Evolutionary conservation across 2,888 invertebrate species (phyloP).

Genomic region (Bruchidius siliquastri): DNA sequence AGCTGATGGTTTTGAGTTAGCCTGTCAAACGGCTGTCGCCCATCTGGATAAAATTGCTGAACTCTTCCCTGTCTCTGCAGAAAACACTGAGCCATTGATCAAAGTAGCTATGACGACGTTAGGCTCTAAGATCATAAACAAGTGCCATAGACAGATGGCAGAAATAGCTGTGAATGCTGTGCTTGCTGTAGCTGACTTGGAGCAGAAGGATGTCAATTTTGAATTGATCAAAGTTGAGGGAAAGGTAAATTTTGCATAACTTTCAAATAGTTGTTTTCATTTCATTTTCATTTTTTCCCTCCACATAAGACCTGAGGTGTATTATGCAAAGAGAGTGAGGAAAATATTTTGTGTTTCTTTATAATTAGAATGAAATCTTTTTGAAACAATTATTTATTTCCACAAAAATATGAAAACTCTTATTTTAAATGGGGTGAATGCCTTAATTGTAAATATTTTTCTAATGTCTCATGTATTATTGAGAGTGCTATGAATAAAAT

Average conservation of each 20-base stretch:
- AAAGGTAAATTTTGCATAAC: slow-evolving; percentile 61
- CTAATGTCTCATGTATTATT: too few relatives aligned
- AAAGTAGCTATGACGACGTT: slow-evolving; percentile 97
- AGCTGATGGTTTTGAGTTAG: slow-evolving; percentile 97
- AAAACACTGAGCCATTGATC: slow-evolving; percentile 82
- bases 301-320: too few relatives aligned
- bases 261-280: not conserved
- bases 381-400: too few relatives aligned
- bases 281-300: too few relatives aligned
- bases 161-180: slow-evolving; percentile 98
- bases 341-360: too few relatives aligned
- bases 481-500: not conserved
- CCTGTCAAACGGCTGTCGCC: slow-evolving; percentile 81
- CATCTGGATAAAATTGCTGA: slow-evolving; percentile 87
- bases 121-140: slow-evolving; percentile 97
- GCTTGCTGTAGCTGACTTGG: slow-evolving; percentile 90
- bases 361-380: too few relatives aligned
- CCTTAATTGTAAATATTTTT: too few relatives aligned
- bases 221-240: slow-evolving; percentile 98
- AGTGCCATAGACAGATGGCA: slow-evolving; percentile 95
- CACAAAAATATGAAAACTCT: too few relatives aligned
- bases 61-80: slow-evolving; percentile 78
- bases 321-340: too few relatives aligned
- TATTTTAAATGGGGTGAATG: too few relatives aligned
- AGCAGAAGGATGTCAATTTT: slow-evolving; percentile 94